Percentiles rank a stretch among this genome's conserved stretches.
phyloP scores from a whole-genome alignment of 2,797 vertebrate genomes.

The Cuculus canorus region DNA sequence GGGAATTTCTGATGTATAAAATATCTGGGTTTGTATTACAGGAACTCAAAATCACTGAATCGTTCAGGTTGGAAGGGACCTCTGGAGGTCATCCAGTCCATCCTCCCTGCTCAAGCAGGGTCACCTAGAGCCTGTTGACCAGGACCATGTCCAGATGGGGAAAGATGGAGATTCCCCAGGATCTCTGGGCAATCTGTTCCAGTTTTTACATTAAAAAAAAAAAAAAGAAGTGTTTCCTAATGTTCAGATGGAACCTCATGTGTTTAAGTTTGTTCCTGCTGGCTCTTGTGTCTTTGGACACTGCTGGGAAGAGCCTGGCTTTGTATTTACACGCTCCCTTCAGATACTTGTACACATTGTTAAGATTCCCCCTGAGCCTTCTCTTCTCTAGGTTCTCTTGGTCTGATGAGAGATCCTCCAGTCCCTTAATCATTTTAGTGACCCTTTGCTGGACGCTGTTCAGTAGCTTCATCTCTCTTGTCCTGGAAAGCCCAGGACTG shows the following conservation, averaged over 20 bases:
- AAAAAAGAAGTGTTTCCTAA: background rate
- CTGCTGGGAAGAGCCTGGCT: background rate
- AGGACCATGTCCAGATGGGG: constrained; percentile 14
- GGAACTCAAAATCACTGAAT: constrained; percentile 41
- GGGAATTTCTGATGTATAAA: background rate
- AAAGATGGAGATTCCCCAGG: background rate
- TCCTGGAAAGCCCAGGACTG: background rate
- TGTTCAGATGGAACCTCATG: background rate
- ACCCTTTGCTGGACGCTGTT: background rate
- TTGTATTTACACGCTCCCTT: background rate
- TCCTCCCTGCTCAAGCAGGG: background rate
- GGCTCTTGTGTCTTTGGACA: background rate
- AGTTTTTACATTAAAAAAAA: background rate
- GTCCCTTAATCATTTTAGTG: background rate
- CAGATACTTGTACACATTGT: background rate
- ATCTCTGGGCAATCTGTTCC: background rate
- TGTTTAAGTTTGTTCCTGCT: background rate
- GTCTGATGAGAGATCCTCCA: background rate
- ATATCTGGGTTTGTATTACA: constrained; percentile 61
- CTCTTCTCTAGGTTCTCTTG: background rate
- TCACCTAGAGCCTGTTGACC: background rate
- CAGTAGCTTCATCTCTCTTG: background rate
- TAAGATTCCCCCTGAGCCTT: background rate
- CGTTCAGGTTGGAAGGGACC: constrained; percentile 36
- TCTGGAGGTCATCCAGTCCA: constrained; percentile 7